phyloP scores from a whole-genome alignment of 2,888 invertebrate species.

The Hecatera dysodea region DNA sequence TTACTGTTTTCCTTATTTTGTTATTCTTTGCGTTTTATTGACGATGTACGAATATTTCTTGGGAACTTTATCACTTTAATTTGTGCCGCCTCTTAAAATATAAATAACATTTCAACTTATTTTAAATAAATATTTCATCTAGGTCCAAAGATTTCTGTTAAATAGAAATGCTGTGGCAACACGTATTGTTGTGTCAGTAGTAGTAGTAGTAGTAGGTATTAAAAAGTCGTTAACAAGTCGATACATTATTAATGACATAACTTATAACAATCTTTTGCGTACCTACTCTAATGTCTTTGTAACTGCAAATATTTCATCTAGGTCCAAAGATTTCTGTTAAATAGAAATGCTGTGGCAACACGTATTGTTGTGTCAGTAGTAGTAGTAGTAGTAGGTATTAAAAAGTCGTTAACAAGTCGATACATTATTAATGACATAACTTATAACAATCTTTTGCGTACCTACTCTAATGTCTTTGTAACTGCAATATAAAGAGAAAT shows the following conservation, averaged over 20 bases:
- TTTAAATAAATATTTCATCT: not conserved
- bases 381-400: conserved; percentile 20
- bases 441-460: not conserved
- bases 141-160: not conserved
- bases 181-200: not conserved
- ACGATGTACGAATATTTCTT: not conserved
- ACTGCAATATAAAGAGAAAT: conserved; percentile 20
- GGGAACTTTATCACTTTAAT: not conserved
- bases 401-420: conserved; percentile 13
- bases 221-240: conserved; percentile 16
- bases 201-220: conserved; percentile 7
- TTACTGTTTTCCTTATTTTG: not conserved
- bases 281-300: conserved; percentile 24
- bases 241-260: not conserved
- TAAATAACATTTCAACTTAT: not conserved
- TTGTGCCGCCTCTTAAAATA: not conserved
- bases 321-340: not conserved
- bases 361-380: not conserved
- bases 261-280: not conserved
- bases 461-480: conserved; percentile 23
- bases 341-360: not conserved
- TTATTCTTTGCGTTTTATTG: not conserved
- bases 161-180: not conserved
- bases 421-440: not conserved
- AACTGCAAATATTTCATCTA: not conserved